Conservation (phyloP, 1,140 invertebrate species). For the Bombus sibiricus region DNA sequence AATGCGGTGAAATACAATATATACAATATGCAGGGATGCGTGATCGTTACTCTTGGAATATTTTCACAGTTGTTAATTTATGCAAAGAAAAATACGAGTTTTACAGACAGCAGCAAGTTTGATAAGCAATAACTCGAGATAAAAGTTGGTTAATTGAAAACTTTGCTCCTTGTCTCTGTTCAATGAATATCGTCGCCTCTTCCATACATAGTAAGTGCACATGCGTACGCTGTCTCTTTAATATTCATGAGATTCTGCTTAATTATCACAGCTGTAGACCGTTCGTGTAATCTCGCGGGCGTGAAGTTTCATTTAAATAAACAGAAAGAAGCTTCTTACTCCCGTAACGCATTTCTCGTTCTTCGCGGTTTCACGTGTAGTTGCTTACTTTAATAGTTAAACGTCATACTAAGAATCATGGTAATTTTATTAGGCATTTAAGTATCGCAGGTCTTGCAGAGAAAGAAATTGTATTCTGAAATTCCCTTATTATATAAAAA, state of each 20-base stretch:
- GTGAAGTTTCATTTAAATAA: conserved; percentile 30
- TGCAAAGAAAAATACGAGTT: not conserved
- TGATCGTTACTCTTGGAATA: too few relatives aligned
- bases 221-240: not conserved
- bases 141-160: not conserved
- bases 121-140: not conserved
- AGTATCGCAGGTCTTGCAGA: too few relatives aligned
- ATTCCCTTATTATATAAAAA: too few relatives aligned
- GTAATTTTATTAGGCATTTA: not conserved
- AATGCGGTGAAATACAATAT: not conserved
- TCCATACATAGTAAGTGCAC: too few relatives aligned
- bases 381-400: not conserved
- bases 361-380: not conserved
- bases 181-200: not conserved
- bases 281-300: conserved; percentile 25
- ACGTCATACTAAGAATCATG: not conserved
- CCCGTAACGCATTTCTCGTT: not conserved
- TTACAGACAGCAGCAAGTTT: not conserved
- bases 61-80: not conserved
- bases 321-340: not conserved
- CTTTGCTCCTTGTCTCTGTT: not conserved
- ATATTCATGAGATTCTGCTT: conserved; percentile 35
- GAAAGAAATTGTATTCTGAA: too few relatives aligned
- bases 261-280: conserved; percentile 17
- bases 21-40: too few relatives aligned